These are phyloP conservation scores for Pediacus dermestoides DNA, from an alignment of 2,888 invertebrate species.

Conservation along the genomic window DNA sequence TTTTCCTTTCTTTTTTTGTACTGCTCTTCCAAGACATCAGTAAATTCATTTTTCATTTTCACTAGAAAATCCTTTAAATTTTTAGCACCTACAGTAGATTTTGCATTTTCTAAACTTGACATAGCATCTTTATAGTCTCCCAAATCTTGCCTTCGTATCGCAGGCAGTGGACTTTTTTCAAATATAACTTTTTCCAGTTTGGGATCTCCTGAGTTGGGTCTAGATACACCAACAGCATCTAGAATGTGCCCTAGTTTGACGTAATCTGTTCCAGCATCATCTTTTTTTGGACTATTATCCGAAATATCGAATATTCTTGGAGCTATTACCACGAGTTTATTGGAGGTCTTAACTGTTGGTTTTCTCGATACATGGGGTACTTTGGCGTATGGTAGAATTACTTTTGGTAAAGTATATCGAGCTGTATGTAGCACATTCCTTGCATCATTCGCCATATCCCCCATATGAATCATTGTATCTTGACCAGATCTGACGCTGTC, in stretches of 20 bases:
- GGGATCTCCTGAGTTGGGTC: conserved; percentile 33
- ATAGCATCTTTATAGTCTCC: neutral
- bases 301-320: conserved; percentile 30
- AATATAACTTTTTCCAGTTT: conserved; percentile 31
- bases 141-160: conserved; percentile 6
- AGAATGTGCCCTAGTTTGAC: conserved; percentile 40
- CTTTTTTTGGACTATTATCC: conserved; percentile 16
- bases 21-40: no score
- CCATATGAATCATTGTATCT: conserved; percentile 40
- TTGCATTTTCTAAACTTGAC: neutral
- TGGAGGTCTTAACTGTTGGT: conserved; percentile 10
- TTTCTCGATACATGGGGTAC: conserved; percentile 17
- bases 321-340: conserved; percentile 26
- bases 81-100: conserved; percentile 6
- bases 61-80: conserved; percentile 6
- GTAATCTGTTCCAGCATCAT: conserved; percentile 19
- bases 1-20: neutral
- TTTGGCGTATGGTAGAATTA: conserved; percentile 34
- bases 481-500: conserved; percentile 43
- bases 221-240: conserved; percentile 43
- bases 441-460: conserved; percentile 41
- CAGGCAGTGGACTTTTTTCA: conserved; percentile 13
- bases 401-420: conserved; percentile 33
- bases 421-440: conserved; percentile 35
- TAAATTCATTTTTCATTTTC: conserved; percentile 3